A percentile compares a stretch with the other conserved stretches of the same genome.
These are phyloP conservation scores for Danionella dracula DNA, from an alignment of 2,797 vertebrate genomes.

Conservation along the genomic window DNA sequence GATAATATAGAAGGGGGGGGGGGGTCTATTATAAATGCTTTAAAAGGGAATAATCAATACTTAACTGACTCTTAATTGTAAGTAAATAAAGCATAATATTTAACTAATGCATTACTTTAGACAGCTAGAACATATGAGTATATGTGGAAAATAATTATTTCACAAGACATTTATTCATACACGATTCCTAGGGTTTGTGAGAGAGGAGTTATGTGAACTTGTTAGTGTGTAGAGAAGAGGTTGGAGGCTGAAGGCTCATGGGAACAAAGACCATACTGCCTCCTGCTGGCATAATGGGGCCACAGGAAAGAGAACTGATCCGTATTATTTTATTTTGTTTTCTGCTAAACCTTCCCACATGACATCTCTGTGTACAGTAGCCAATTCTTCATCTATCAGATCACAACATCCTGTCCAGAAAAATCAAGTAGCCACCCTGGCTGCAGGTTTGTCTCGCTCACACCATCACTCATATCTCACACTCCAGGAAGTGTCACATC, in stretches of 20 bases:
- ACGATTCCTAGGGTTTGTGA: too few species aligned
- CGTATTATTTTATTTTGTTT: too few species aligned
- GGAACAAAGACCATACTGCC: constrained; percentile 19
- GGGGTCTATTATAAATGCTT: too few species aligned
- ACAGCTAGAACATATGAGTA: too few species aligned
- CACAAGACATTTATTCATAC: too few species aligned
- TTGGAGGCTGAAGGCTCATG: neutral
- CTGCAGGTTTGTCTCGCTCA: neutral
- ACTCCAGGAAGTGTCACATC: neutral
- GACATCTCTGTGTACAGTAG: neutral
- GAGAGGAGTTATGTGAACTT: too few species aligned
- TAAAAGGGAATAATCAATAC: too few species aligned
- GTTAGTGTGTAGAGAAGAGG: constrained; percentile 16
- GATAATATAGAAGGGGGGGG: too few species aligned
- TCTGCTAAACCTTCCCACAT: neutral
- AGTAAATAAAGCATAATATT: too few species aligned
- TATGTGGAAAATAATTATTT: too few species aligned
- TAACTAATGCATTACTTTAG: too few species aligned
- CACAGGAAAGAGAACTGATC: neutral
- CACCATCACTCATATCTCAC: neutral
- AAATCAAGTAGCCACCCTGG: neutral
- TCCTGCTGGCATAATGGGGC: constrained; percentile 31
- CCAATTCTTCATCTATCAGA: neutral
- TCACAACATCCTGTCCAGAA: neutral
- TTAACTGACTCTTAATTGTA: too few species aligned